phyloP scores from a whole-genome alignment of 2,113 vertebrate species.

The Scartelaos histophorus region DNA sequence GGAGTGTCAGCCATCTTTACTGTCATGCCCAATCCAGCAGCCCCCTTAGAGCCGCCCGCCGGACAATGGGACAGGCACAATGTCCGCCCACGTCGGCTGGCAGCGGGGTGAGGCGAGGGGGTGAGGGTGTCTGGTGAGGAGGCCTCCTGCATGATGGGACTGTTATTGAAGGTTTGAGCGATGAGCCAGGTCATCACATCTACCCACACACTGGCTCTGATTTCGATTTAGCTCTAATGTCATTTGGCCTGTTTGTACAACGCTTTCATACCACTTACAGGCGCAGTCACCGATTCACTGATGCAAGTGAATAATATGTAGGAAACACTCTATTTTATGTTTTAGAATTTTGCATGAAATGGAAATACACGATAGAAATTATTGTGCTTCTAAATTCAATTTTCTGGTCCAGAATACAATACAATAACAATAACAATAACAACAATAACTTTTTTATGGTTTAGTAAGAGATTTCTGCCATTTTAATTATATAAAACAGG shows the following conservation, averaged over 20 bases:
- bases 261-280: neutral
- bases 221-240: neutral
- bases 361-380: neutral
- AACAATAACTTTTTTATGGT: too few relatives aligned
- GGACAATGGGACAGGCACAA: conserved; percentile 74
- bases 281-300: neutral
- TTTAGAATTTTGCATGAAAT: neutral
- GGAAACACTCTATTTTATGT: neutral
- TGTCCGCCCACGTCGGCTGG: conserved; percentile 77
- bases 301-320: too few relatives aligned
- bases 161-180: conserved; percentile 83
- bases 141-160: conserved; percentile 64
- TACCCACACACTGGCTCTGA: conserved; percentile 52
- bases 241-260: neutral
- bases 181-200: conserved; percentile 83
- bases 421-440: too few relatives aligned
- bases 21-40: conserved; percentile 69
- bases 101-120: conserved; percentile 60
- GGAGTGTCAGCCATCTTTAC: conserved; percentile 64
- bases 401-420: neutral
- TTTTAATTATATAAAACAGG: too few relatives aligned
- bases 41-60: conserved; percentile 27
- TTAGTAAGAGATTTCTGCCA: too few relatives aligned
- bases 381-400: neutral
- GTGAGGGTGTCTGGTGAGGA: conserved; percentile 62